Percentiles rank a stretch among this genome's conserved stretches.
Conservation (phyloP, 2,113 vertebrate genomes). For the Porphyrio hochstetteri region DNA sequence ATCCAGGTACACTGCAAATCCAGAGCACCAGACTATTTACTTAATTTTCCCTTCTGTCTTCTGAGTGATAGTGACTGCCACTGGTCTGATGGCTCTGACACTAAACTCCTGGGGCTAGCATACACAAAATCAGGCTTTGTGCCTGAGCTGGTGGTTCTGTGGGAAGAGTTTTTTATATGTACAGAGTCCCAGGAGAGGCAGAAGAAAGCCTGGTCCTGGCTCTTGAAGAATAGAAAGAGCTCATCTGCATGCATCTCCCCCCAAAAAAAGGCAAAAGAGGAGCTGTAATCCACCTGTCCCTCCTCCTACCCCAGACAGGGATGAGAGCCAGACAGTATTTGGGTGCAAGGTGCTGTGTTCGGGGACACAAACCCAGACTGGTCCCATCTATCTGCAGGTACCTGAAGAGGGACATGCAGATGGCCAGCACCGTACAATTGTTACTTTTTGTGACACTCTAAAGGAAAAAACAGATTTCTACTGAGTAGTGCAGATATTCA, state of each 20-base stretch:
- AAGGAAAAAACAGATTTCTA: not conserved
- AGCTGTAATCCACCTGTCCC: fast-evolving
- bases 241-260: not conserved
- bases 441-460: not conserved
- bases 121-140: not conserved
- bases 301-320: not conserved
- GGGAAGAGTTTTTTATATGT: not conserved
- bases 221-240: not conserved
- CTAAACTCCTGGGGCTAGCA: not conserved
- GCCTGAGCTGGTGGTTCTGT: not conserved
- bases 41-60: not conserved
- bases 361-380: fast-evolving
- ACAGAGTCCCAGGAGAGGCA: not conserved
- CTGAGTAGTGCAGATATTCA: not conserved
- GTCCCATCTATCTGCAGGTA: not conserved
- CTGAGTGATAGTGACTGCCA: not conserved
- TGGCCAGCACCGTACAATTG: fast-evolving
- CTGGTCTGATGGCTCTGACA: not conserved
- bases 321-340: fast-evolving
- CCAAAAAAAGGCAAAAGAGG: not conserved
- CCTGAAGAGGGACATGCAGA: not conserved
- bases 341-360: not conserved
- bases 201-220: not conserved
- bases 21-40: not conserved
- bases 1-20: not conserved